phyloP scores from a whole-genome alignment of 2,113 vertebrate genomes.

The Numida meleagris region DNA sequence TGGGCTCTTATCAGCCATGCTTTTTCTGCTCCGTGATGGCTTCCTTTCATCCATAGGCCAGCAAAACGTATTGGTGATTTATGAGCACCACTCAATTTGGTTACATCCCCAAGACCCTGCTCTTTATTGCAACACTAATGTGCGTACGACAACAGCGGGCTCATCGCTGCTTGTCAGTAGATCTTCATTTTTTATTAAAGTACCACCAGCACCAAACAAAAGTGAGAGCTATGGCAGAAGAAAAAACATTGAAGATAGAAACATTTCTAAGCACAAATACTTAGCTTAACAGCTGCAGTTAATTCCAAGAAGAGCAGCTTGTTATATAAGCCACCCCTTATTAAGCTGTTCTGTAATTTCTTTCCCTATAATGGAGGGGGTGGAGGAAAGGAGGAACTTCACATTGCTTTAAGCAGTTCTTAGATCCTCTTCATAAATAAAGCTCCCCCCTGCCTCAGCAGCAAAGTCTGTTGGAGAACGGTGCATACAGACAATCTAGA shows the following conservation, averaged over 20 bases:
- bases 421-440: neutral
- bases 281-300: slow-evolving; percentile 33
- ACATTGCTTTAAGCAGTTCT: neutral
- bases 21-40: slow-evolving; percentile 88
- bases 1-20: slow-evolving; percentile 78
- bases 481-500: neutral
- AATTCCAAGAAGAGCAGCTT: slow-evolving; percentile 48
- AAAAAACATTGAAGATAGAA: neutral
- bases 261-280: slow-evolving; percentile 53
- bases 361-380: neutral
- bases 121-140: slow-evolving; percentile 23
- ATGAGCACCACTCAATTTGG: slow-evolving; percentile 64
- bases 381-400: neutral
- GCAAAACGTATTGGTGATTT: slow-evolving; percentile 70
- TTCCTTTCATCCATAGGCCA: slow-evolving; percentile 87
- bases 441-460: neutral
- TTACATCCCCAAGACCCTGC: slow-evolving; percentile 30
- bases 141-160: slow-evolving; percentile 47
- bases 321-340: slow-evolving; percentile 12
- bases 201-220: slow-evolving; percentile 74
- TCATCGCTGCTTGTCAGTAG: slow-evolving; percentile 54
- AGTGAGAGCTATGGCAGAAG: neutral
- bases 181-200: slow-evolving; percentile 76
- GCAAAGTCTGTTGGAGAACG: slow-evolving; percentile 6
- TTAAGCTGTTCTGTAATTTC: slow-evolving; percentile 1